phyloP scores from a whole-genome alignment of 92 coral and sea anemone species.

The Plumapathes pennacea region DNA sequence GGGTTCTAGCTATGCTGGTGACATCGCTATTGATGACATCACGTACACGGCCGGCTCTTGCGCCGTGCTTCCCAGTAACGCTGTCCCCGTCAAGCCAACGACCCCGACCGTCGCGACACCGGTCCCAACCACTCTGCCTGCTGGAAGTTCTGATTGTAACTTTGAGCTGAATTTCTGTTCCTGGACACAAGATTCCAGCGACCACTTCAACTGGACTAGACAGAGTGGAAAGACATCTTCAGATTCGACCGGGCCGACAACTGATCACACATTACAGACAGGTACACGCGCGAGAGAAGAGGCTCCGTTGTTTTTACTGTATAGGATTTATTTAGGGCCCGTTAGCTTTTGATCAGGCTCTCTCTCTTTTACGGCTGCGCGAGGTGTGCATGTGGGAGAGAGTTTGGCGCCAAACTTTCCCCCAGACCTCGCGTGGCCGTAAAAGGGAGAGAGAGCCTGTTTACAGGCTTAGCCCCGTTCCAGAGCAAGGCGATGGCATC shows the following conservation, averaged over 20 bases:
- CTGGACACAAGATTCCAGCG: conserved; percentile 79
- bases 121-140: conserved; percentile 54
- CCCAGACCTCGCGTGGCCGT: too few relatives aligned
- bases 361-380: too few relatives aligned
- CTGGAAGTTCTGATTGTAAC: conserved; percentile 65
- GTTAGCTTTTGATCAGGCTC: too few relatives aligned
- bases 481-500: too few relatives aligned
- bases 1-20: conserved; percentile 71
- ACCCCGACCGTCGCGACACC: conserved; percentile 48
- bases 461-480: too few relatives aligned
- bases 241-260: conserved; percentile 67
- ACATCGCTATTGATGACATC: conserved; percentile 89
- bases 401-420: too few relatives aligned
- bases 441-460: too few relatives aligned
- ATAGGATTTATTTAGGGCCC: too few relatives aligned
- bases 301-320: too few relatives aligned
- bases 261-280: conserved; percentile 70
- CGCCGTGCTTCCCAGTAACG: conserved; percentile 65
- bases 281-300: conserved; percentile 28
- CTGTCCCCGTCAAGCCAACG: conserved; percentile 63
- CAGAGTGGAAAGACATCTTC: conserved; percentile 50
- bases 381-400: too few relatives aligned
- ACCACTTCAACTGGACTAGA: conserved; percentile 86
- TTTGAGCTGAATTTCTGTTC: conserved; percentile 78
- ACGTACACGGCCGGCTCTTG: conserved; percentile 83